Percentiles rank a stretch among this genome's conserved stretches.
These are phyloP conservation scores for Drosophila kanekoi DNA, from an alignment of 2,888 invertebrate genomes.

Conservation along the genomic window DNA sequence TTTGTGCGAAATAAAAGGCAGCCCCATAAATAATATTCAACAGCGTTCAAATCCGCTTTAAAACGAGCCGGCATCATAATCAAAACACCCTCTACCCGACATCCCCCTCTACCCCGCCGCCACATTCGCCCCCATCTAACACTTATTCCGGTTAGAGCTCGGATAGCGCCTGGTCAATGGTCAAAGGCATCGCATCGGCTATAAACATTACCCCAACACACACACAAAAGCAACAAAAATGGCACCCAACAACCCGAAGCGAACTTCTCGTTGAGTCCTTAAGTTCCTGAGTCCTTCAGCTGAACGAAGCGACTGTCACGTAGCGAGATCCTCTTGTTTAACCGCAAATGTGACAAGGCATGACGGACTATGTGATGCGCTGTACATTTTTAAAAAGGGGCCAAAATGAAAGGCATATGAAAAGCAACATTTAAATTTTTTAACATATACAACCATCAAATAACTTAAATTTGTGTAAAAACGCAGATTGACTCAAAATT, in stretches of 20 bases:
- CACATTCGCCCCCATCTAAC: neutral
- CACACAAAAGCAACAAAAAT: slow-evolving; percentile 27
- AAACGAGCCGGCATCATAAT: slow-evolving; percentile 61
- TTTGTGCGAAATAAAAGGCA: slow-evolving; percentile 66
- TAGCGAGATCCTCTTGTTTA: neutral
- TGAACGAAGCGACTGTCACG: neutral
- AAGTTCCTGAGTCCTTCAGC: slow-evolving; percentile 18
- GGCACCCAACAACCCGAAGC: slow-evolving; percentile 10
- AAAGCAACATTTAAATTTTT: neutral
- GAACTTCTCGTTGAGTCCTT: slow-evolving; percentile 13
- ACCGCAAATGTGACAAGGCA: neutral
- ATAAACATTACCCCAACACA: slow-evolving; percentile 42
- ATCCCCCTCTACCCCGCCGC: neutral
- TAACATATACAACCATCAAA: neutral
- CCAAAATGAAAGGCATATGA: too few species aligned
- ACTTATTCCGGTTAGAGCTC: slow-evolving; percentile 26
- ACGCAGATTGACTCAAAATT: too few species aligned
- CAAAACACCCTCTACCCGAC: slow-evolving; percentile 24
- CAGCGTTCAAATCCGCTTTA: slow-evolving; percentile 77
- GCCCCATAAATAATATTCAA: slow-evolving; percentile 75
- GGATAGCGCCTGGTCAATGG: slow-evolving; percentile 40
- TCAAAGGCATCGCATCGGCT: slow-evolving; percentile 38
- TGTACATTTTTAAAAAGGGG: neutral
- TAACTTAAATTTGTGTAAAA: too few species aligned
- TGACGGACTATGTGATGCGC: neutral